Conservation (phyloP, 1,140 invertebrate species). For the Reticulitermes speratus region DNA sequence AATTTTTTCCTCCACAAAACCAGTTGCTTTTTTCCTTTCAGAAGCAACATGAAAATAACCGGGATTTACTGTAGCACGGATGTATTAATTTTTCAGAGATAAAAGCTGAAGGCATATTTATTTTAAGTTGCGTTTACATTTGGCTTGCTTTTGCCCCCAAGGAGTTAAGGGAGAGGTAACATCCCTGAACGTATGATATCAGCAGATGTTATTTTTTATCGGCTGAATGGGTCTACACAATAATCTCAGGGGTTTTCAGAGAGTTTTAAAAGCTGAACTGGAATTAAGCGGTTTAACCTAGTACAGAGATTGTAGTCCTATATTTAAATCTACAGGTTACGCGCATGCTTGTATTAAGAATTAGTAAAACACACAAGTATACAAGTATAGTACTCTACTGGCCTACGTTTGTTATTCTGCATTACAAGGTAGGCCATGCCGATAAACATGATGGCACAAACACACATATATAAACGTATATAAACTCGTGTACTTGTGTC, state of each 20-base stretch:
- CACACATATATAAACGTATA: too few species aligned
- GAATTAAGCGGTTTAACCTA: too few species aligned
- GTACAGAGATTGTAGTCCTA: too few species aligned
- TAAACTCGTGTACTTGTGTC: too few species aligned
- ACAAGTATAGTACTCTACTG: too few species aligned
- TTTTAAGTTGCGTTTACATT: neutral
- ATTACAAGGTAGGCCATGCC: too few species aligned
- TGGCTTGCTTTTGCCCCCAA: neutral
- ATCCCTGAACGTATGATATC: neutral
- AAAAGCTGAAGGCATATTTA: neutral
- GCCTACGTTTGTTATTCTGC: too few species aligned
- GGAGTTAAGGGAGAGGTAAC: neutral
- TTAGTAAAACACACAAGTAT: too few species aligned
- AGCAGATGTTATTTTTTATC: neutral
- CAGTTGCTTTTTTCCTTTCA: neutral
- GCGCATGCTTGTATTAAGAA: too few species aligned
- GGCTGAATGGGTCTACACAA: neutral
- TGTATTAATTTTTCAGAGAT: neutral
- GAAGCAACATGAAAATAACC: slow-evolving; percentile 2
- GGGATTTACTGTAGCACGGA: neutral
- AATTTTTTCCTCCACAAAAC: neutral
- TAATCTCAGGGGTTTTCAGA: neutral
- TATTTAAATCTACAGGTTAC: too few species aligned
- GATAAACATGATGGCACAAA: too few species aligned
- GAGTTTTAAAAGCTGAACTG: neutral